A percentile compares a stretch with the other conserved stretches of the same genome.
phyloP scores from a whole-genome alignment of 1,140 invertebrate species.

The Capitella teleta region DNA sequence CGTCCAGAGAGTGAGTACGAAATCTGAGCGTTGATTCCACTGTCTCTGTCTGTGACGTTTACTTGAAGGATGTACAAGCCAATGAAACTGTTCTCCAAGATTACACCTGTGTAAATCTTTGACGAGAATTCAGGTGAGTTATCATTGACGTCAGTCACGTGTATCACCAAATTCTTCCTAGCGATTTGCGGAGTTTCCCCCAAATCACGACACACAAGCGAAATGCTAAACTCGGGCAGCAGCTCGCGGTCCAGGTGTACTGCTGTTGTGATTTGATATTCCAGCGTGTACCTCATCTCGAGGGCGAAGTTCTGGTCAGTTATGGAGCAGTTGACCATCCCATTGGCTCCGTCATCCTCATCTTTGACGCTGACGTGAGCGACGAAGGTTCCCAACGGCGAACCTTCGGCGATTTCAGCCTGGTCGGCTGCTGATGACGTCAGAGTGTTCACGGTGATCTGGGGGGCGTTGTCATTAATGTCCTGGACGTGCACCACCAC shows the following conservation, averaged over 20 bases:
- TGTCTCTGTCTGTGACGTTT: constrained; percentile 6
- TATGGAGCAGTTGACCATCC: constrained; percentile 6
- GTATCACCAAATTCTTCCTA: not conserved
- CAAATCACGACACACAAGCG: constrained; percentile 5
- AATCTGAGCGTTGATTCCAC: constrained; percentile 5
- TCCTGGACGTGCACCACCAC: constrained; percentile 9
- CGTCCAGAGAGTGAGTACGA: not conserved
- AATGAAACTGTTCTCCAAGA: constrained; percentile 59
- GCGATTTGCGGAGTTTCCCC: not conserved
- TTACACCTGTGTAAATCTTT: not conserved
- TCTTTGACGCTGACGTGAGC: constrained; percentile 8
- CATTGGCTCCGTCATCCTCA: constrained; percentile 5
- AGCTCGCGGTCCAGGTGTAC: constrained; percentile 3
- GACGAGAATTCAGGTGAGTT: constrained; percentile 4
- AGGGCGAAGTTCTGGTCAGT: not conserved
- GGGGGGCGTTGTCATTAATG: constrained; percentile 12
- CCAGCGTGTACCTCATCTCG: not conserved
- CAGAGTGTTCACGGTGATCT: constrained; percentile 4
- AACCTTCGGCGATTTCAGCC: constrained; percentile 7
- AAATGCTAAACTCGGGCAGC: not conserved
- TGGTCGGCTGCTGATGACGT: not conserved
- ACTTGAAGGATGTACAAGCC: not conserved
- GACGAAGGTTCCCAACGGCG: constrained; percentile 10
- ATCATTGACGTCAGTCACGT: constrained; percentile 10
- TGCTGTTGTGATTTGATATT: constrained; percentile 4